Evolutionary conservation across 2,797 vertebrate genomes (phyloP).

Genomic region (Crax fasciolata): DNA sequence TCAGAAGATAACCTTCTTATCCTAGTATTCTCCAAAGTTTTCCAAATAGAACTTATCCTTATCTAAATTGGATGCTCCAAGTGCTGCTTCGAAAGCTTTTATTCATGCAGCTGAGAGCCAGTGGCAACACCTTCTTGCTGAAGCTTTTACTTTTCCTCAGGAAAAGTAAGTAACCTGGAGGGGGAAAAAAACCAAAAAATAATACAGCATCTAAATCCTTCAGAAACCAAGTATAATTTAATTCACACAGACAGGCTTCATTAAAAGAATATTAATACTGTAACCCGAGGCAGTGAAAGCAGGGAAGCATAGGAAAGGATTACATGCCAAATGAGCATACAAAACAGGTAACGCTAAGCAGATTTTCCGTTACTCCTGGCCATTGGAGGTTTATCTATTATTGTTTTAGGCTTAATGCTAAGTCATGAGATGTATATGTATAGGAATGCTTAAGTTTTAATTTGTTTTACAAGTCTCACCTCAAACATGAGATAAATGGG

Average conservation of each 20-base stretch:
- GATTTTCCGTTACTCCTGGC: not conserved
- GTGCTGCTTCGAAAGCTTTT: slow-evolving; percentile 33
- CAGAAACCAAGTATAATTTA: not conserved
- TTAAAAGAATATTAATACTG: not conserved
- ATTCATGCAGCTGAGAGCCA: not conserved
- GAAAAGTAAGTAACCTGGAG: not conserved
- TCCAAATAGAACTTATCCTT: not conserved
- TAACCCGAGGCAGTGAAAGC: not conserved
- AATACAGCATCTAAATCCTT: not conserved
- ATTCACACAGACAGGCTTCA: not conserved
- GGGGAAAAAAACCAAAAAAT: not conserved
- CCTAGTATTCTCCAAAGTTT: slow-evolving; percentile 37
- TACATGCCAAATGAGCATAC: not conserved
- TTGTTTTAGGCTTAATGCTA: not conserved
- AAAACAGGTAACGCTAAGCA: not conserved
- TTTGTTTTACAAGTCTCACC: not conserved
- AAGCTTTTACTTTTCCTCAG: not conserved
- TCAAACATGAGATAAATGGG: not conserved
- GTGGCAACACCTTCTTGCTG: not conserved
- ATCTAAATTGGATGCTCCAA: slow-evolving; percentile 49
- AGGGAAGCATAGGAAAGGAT: not conserved
- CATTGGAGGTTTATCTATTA: not conserved
- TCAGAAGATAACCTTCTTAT: slow-evolving; percentile 62
- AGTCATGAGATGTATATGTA: not conserved
- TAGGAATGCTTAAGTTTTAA: not conserved